Conservation (phyloP, 1,140 invertebrate species). For the Pseudobourletiella spinata region DNA sequence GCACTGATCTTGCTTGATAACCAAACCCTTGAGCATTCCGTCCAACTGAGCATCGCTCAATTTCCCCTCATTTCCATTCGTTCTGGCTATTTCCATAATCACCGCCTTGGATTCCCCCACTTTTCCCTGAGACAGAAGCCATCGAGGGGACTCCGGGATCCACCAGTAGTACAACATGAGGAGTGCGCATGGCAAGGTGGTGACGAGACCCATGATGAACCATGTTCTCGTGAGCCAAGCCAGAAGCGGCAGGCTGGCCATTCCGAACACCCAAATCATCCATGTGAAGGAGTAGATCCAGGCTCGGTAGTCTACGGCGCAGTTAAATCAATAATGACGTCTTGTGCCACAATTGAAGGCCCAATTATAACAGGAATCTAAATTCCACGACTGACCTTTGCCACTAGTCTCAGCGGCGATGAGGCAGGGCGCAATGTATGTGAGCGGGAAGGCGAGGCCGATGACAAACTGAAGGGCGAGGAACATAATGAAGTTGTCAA, state of each 20-base stretch:
- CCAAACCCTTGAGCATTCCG: conserved; percentile 5
- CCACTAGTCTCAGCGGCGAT: conserved; percentile 31
- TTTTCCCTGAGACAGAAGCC: conserved; percentile 44
- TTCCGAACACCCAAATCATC: conserved; percentile 31
- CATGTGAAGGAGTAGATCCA: conserved; percentile 28
- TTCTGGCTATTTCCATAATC: conserved; percentile 32
- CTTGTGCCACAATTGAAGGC: not conserved
- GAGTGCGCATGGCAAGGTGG: conserved; percentile 19
- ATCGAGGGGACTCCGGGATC: conserved; percentile 30
- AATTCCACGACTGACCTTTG: conserved; percentile 12
- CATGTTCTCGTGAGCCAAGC: conserved; percentile 26
- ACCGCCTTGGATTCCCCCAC: conserved; percentile 45
- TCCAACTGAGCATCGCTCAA: conserved; percentile 4
- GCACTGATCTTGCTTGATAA: not conserved
- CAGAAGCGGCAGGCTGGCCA: conserved; percentile 27
- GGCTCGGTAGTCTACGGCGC: conserved; percentile 28
- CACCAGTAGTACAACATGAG: conserved; percentile 29
- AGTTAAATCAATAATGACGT: not conserved
- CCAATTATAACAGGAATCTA: not conserved
- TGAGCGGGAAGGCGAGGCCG: conserved; percentile 31
- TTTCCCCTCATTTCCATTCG: conserved; percentile 21
- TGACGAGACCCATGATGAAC: conserved; percentile 26
- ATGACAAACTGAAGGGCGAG: conserved; percentile 26
- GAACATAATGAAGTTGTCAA: conserved; percentile 10
- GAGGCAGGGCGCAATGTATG: conserved; percentile 31